phyloP scores from a whole-genome alignment of 2,797 vertebrate species.

The Darevskia nairensis region DNA sequence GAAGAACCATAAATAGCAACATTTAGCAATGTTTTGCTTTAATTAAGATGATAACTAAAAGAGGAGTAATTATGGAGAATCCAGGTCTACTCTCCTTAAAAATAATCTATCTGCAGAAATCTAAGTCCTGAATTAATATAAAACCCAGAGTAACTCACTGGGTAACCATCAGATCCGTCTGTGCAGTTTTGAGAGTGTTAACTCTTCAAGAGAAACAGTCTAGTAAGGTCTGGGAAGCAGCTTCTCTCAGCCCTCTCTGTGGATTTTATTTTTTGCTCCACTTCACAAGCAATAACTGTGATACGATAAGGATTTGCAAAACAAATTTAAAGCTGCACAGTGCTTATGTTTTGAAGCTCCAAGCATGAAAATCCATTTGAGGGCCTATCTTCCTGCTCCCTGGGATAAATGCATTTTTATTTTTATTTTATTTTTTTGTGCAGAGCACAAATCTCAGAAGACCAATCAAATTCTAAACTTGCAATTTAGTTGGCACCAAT shows the following conservation, averaged over 20 bases:
- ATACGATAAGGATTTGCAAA: conserved; percentile 75
- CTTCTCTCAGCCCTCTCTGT: neutral
- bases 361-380: conserved; percentile 79
- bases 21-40: neutral
- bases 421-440: conserved; percentile 15
- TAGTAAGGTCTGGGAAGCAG: neutral
- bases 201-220: conserved; percentile 34
- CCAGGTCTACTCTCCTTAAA: conserved; percentile 1
- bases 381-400: conserved; percentile 58
- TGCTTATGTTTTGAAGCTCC: conserved; percentile 67
- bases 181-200: neutral
- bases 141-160: conserved; percentile 11
- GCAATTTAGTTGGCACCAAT: conserved; percentile 71
- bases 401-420: conserved; percentile 62
- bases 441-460: conserved; percentile 49
- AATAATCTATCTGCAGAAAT: neutral
- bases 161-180: neutral
- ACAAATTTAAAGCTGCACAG: conserved; percentile 68
- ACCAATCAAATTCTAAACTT: conserved; percentile 58
- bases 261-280: conserved; percentile 64
- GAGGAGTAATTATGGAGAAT: conserved; percentile 11
- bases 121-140: conserved; percentile 40
- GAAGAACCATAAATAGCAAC: neutral
- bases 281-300: conserved; percentile 72
- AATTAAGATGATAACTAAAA: conserved; percentile 21